Conservation (phyloP, 2,113 vertebrate genomes). For the Xerus inauris region DNA sequence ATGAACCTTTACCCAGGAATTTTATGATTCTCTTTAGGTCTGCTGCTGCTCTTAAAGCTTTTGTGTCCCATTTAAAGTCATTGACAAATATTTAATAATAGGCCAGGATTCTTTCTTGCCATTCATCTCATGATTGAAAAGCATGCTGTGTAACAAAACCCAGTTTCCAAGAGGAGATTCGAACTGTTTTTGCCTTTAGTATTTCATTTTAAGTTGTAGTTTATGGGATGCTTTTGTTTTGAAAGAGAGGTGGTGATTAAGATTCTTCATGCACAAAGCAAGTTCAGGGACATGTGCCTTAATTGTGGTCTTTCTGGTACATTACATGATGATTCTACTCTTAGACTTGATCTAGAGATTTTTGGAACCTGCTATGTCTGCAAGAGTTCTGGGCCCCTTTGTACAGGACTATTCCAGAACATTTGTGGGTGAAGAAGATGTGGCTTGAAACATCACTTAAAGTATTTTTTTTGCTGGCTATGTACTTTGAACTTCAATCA, state of each 20-base stretch:
- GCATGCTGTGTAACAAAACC: neutral
- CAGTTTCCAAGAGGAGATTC: neutral
- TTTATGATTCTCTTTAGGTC: neutral
- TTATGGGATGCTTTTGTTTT: slow-evolving; percentile 52
- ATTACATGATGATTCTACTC: neutral
- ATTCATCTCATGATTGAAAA: slow-evolving; percentile 39
- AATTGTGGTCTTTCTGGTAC: neutral
- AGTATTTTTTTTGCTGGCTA: slow-evolving; percentile 46
- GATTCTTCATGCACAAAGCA: neutral
- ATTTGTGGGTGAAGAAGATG: neutral
- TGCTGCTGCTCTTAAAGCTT: neutral
- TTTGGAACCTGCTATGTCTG: neutral
- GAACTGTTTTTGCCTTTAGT: neutral
- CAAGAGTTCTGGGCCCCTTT: slow-evolving; percentile 41
- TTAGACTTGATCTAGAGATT: neutral
- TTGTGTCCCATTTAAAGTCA: neutral
- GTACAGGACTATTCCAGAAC: neutral
- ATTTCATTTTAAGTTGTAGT: slow-evolving; percentile 39
- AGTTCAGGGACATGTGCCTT: neutral
- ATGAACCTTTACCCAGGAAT: neutral
- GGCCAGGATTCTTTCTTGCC: neutral
- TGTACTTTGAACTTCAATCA: neutral
- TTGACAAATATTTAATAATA: slow-evolving; percentile 18
- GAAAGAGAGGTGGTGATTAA: slow-evolving; percentile 21
- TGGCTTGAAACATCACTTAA: slow-evolving; percentile 14